A percentile compares a stretch with the other conserved stretches of the same genome.
Conservation (phyloP, 2,888 invertebrate genomes). For the Sepioteuthis lessoniana region DNA sequence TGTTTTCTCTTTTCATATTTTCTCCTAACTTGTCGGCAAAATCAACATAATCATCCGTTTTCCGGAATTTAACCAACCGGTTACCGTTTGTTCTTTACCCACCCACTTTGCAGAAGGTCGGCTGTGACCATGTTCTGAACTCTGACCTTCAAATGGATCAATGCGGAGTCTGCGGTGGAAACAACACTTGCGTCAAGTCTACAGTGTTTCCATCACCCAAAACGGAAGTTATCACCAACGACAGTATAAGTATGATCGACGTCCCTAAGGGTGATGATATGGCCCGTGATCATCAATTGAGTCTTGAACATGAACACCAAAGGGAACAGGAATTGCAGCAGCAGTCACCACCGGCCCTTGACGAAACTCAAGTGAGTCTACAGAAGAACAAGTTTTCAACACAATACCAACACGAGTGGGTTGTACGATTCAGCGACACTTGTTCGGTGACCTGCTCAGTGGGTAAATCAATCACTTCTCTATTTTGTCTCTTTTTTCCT, state of each 20-base stretch:
- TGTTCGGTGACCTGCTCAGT: conserved; percentile 96
- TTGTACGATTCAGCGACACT: background rate
- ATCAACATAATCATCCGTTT: background rate
- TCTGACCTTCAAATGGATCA: conserved; percentile 77
- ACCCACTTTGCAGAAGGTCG: conserved; percentile 76
- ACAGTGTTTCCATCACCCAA: background rate
- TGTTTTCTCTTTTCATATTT: background rate
- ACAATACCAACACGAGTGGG: background rate
- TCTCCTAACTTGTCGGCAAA: background rate
- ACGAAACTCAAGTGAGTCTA: background rate
- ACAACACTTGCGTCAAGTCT: conserved; percentile 78
- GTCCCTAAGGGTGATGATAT: background rate
- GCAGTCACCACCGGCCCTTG: background rate
- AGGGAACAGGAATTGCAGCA: conserved; percentile 34
- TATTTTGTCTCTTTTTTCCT: conserved; percentile 38
- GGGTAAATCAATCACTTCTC: conserved; percentile 80
- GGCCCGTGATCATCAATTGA: conserved; percentile 78
- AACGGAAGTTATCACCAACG: background rate
- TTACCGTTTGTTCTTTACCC: background rate
- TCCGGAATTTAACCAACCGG: background rate
- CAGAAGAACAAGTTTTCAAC: background rate
- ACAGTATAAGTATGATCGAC: background rate
- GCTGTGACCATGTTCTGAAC: conserved; percentile 78
- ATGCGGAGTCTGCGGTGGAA: conserved; percentile 79
- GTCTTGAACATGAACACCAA: background rate